Conservation (phyloP, 2,888 invertebrate species). For the Temnothorax rugatulus region DNA sequence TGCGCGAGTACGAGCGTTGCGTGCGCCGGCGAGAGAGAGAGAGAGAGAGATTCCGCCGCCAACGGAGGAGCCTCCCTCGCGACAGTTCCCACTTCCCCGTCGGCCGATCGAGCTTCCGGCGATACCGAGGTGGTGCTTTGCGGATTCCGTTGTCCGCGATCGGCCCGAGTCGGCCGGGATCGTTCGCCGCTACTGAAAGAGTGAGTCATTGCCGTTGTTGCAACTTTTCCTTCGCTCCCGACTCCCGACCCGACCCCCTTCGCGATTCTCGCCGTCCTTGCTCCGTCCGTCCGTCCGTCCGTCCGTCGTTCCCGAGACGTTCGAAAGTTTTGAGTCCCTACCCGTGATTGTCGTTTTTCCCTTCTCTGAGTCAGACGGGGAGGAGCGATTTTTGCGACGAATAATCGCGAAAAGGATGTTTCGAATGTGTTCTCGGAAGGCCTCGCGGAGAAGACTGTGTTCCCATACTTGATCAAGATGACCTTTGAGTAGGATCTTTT, state of each 20-base stretch:
- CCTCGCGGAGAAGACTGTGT: too few species aligned
- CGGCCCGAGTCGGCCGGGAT: slow-evolving; percentile 31
- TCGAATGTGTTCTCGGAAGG: not conserved
- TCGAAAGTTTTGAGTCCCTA: not conserved
- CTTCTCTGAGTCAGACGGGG: not conserved
- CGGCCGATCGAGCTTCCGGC: not conserved
- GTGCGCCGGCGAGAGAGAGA: not conserved
- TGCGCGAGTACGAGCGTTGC: not conserved
- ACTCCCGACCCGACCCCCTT: not conserved
- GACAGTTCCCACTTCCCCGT: not conserved
- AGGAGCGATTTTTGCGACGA: too few species aligned
- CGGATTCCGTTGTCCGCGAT: not conserved
- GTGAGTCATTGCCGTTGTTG: slow-evolving; percentile 42
- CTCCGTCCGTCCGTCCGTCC: too few species aligned
- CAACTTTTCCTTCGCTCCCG: not conserved
- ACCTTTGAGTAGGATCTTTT: not conserved
- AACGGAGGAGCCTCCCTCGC: not conserved
- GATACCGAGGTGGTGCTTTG: slow-evolving; percentile 5
- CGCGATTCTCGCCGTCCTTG: slow-evolving; percentile 2
- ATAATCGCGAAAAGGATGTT: not conserved
- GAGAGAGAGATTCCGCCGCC: not conserved
- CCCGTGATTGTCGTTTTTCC: not conserved
- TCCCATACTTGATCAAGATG: not conserved
- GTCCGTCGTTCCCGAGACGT: too few species aligned
- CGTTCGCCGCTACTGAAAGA: slow-evolving; percentile 60